Evolutionary conservation across 2,888 invertebrate species (phyloP), one percentile per base, ranked within the genome.

Genomic region (Auanema freiburgensis): DNA sequence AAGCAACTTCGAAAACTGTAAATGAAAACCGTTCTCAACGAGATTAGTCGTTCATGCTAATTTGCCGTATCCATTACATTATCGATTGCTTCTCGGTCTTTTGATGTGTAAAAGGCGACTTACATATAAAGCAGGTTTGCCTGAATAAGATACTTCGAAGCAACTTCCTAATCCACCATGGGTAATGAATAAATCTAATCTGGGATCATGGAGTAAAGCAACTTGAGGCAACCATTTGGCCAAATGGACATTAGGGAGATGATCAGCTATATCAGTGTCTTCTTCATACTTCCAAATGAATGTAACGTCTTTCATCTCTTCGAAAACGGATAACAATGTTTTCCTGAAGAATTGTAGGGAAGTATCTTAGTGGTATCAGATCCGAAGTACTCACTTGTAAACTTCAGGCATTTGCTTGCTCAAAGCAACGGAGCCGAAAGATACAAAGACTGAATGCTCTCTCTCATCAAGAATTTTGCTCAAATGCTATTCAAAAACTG

Each of bases 251-350:
- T 77, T 77, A 0, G 40, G 24, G 14, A 67, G 63, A 16, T 53
- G 60, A n/a, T 63, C 44, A 21, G 62, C 55, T 56, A 57, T 52
- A 14, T 60, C 63, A 14, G 53, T 21, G 24, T 67, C 60, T 16
- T 70, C 64, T 49, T 71, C 70, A 50, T 73, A 73, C 50, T 73
- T 73, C 70, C 70, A 73, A 18, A 73, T 73, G 58, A 73, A 73
- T 16, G 72, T 69, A 5, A 62, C 57, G 12, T 68, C 65, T 14
- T 68, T 65, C 63, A 73, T 65, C 1, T 54, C 51, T 2, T 46
- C 57, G 41, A 69, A 56, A 16, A 65, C 58, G 24, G 56, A 57
- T 25, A 73, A 58, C 18, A 73, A 57, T 11, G 69, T 58, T 21
- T 66, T 56, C 41, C 71, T 72, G 59, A 33, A 33, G 33, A n/a